phyloP scores from a whole-genome alignment of 2,888 invertebrate species.

The Pocota personata region DNA sequence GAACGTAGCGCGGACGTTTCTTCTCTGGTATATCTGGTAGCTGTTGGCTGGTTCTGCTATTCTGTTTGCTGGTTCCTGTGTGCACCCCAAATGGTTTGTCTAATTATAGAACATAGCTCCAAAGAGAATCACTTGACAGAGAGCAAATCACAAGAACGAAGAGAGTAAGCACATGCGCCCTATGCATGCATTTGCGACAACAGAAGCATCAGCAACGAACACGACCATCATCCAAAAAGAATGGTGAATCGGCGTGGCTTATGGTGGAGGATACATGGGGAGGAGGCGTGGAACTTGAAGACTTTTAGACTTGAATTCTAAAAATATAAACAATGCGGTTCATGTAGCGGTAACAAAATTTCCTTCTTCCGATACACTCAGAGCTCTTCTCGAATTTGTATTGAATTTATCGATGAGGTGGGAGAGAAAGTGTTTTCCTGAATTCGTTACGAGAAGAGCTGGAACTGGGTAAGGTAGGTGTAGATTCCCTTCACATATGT shows the following conservation, averaged over 20 bases:
- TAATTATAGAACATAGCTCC: conserved; percentile 68
- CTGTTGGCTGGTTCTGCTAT: not conserved
- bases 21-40: conserved; percentile 42
- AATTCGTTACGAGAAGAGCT: not conserved
- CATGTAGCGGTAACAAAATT: conserved; percentile 63
- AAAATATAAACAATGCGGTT: conserved; percentile 67
- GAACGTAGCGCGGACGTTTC: conserved; percentile 55
- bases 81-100: conserved; percentile 61
- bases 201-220: conserved; percentile 30
- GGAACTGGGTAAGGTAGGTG: not conserved
- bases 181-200: conserved; percentile 32
- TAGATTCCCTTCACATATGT: conserved; percentile 19
- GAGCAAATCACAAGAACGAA: not conserved
- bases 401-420: conserved; percentile 51
- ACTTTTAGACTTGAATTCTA: conserved; percentile 48
- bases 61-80: conserved; percentile 48
- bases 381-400: conserved; percentile 25
- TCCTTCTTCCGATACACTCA: conserved; percentile 38
- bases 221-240: conserved; percentile 69
- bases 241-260: conserved; percentile 44
- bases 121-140: conserved; percentile 47
- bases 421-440: conserved; percentile 50
- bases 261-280: not conserved
- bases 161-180: conserved; percentile 62
- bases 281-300: conserved; percentile 13